phyloP scores from a whole-genome alignment of 2,888 invertebrate species.

The Eupithecia subfuscata region DNA sequence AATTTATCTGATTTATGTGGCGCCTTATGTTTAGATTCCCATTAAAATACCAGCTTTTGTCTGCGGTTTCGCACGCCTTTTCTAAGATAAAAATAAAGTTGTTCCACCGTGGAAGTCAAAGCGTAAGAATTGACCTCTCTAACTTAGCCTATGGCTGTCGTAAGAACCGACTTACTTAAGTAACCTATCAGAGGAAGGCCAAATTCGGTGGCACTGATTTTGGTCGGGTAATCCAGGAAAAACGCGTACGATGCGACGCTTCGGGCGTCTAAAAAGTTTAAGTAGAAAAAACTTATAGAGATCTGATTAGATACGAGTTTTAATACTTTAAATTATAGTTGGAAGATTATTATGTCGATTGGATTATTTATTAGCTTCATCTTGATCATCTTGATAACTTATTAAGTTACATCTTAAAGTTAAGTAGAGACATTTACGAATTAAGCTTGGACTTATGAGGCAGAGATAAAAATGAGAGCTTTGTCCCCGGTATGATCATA shows the following conservation, averaged over 20 bases:
- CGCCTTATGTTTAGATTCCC: neutral
- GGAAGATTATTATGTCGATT: constrained; percentile 2
- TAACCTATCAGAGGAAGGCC: no score
- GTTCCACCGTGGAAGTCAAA: no score
- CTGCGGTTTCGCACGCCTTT: neutral
- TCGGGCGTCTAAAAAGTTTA: neutral
- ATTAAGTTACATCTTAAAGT: neutral
- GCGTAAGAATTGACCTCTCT: no score
- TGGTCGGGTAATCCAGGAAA: no score
- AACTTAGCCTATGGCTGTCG: no score
- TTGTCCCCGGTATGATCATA: no score
- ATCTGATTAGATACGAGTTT: neutral
- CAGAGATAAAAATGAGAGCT: no score
- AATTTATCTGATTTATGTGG: neutral
- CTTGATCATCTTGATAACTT: neutral
- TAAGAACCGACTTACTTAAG: no score
- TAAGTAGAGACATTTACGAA: neutral
- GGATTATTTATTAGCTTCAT: neutral
- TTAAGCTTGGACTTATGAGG: no score
- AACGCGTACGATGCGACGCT: no score
- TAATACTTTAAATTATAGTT: neutral
- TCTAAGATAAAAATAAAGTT: no score
- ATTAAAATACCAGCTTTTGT: neutral
- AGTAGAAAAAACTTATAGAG: neutral
- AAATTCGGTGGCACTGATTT: no score